Base-by-base conservation (phyloP, 2,797 vertebrate genomes). In the Tragelaphus oryx region DNA sequence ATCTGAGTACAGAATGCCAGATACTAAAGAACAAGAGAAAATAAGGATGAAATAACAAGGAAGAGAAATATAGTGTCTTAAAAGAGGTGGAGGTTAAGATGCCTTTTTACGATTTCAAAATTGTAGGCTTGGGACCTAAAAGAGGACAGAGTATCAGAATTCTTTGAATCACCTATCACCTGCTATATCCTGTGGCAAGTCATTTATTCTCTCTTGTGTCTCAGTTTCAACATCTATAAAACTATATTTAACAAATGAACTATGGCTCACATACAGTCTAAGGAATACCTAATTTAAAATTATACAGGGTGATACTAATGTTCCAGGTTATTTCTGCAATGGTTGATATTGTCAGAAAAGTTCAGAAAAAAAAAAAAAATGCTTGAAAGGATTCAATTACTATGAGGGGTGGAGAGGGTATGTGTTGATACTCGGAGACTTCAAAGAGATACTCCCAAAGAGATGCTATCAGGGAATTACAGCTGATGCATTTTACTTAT, bases 311-410 rank as follows among this genome's bases (percentile, higher is more conserved):
- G 28, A 83, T 26, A 62, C 59, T 74, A 75, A 82, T 74, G 65
- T 9, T 75, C 24, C 44, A 41, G 16, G 37, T 48, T 94, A 83
- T 95, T 78, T 89, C 55, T 59, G 12, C 26, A 71, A 22, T 57
- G 41, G 30, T 46, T 95, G 44, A 84, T 74, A 74, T 9, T 78
- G 88, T 94, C 57, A 85, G 81, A 85, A 93, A 95, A 81, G 30
- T 26, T 37, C 28, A 52, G 83, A 46, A 1, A 3, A 59, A 24
- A 44, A 60, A 91, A 81, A 28, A 87, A 75, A 76, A 79, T 41
- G 26, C 75, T 89, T 3, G 4, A 48, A 87, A 89, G 3, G 13
- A 50, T 89, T 86, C 76, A 24, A 9, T 76, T 81, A 41, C 28
- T 37, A 6, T 26, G 11, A 13, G 33, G 22, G 10, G 2, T 37